Base-by-base conservation (phyloP, 2,113 vertebrate species). In the Cryptotis parvus region DNA sequence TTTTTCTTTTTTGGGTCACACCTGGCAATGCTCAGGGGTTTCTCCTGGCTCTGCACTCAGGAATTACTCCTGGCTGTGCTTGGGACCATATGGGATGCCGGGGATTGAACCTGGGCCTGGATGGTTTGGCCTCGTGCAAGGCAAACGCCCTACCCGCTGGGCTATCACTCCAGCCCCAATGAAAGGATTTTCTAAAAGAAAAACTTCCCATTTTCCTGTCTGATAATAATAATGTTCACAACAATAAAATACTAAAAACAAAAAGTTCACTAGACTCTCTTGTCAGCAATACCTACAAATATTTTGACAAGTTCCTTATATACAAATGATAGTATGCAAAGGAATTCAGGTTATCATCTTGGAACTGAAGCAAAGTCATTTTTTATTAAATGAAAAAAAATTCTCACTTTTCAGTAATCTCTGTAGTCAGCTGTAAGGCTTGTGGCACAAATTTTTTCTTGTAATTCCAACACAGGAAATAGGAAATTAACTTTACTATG, bases 271-370 rank as follows among this genome's bases (percentile, higher is more conserved):
- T 80, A 24, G 26, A n/a, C 29, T 84, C 33, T 81, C 24, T 41
- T 78, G 41, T 45, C 26, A 74, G 18, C 69, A 89, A 70, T 55
- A 27, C 24, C 81, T 58, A 3, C 26, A 61, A 86, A 95, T 16
- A 18, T 12, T 49, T 65, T 11, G 0, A 1, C 22, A 87, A 26
- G 11, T 24, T 39, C 31, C 84, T 78, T 26, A 16, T 55, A 68
- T 61, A 63, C 16, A 75, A 88, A 82, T 73, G 45, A 70, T 89
- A 94, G 80, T 14, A 8, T 12, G 11, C 4, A 18, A 6, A 27
- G 52, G 92, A 76, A 77, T 78, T 88, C 55, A 73, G 26, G 87
- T 0, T 11, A 83, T 81, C 74, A 74, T 26, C 26, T 31, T 69
- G 6, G 86, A 91, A 18, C 26, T 15, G 31, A 79, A 66, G 73